Base-by-base conservation (phyloP, 2,888 invertebrate species). In the Opisthograptis luteolata region DNA sequence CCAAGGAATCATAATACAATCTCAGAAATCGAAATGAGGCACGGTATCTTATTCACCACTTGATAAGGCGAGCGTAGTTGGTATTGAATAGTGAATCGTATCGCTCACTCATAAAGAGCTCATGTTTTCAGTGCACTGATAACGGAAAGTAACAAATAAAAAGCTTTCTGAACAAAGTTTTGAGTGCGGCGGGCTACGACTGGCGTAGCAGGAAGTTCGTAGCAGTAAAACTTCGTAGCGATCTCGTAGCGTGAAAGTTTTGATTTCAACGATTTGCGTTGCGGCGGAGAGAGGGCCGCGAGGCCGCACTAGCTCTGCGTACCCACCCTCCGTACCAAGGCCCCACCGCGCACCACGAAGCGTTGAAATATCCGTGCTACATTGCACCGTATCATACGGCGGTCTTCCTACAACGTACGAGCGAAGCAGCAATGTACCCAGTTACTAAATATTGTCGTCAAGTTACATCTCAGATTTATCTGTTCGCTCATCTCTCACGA, bases 221-320 rank as follows among this genome's bases (percentile, higher is more conserved):
- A 90, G 89, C 88, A 79, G 86, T 87, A 87, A 89, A 90, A 90
- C 89, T 89, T 89, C 87, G 90, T 90, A 90, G 88, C 88, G 87
- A 82, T 84, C 83, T 81, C 87, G 89, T 87, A 88, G 89, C 88
- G 90, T 87, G 90, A 90, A 90, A 90, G 89, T 90, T 89, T 89
- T 90, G 89, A 90, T 89, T 90, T 88, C 90, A 87, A 90, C 89
- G 88, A 90, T 89, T 89, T 89, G 88, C 83, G 86, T 87, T 88
- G 87, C 81, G 85, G 87, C 76, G 77, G 80, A 82, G 79, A 81
- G 83, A 85, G 83, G 85, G 81, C 86, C 83, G 83, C 37, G 82
- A 85, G 84, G 81, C 84, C 85, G 84, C 75, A 74, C 81, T 86
- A 81, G 83, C 81, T 79, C 69, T 68, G 79, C 79, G 79, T 80